Conservation (phyloP, 2,888 invertebrate genomes). For the Neoascia interrupta region DNA sequence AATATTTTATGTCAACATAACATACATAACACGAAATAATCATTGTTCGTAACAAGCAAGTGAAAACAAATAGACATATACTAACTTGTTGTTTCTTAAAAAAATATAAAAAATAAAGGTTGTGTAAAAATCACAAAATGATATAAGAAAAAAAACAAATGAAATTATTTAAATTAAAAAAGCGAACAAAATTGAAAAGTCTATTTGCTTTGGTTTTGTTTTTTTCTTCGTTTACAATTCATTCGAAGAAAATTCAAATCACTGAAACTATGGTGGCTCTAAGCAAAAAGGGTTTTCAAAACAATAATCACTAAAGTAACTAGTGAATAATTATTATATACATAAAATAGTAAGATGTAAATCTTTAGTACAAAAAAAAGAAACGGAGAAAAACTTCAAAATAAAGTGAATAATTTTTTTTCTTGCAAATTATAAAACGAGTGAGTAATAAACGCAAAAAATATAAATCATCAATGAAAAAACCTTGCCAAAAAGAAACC, state of each 20-base stretch:
- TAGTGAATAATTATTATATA: background rate
- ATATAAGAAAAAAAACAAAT: slow-evolving; percentile 26
- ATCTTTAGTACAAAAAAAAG: slow-evolving; percentile 62
- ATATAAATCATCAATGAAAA: slow-evolving; percentile 12
- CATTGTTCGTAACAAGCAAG: no score
- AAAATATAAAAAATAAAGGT: slow-evolving; percentile 42
- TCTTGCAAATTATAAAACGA: slow-evolving; percentile 65
- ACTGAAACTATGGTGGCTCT: background rate
- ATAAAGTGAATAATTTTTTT: slow-evolving; percentile 63
- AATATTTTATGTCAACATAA: slow-evolving; percentile 49
- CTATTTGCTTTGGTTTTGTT: slow-evolving; percentile 25
- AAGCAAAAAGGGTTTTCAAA: slow-evolving; percentile 30
- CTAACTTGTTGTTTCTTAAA: slow-evolving; percentile 45
- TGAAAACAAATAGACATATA: slow-evolving; percentile 13
- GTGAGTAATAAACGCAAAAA: slow-evolving; percentile 42
- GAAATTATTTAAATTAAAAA: slow-evolving; percentile 30
- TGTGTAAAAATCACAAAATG: slow-evolving; percentile 62
- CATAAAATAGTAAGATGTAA: slow-evolving; percentile 52
- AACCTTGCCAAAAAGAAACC: slow-evolving; percentile 53
- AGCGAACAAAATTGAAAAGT: slow-evolving; percentile 36
- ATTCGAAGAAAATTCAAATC: no score
- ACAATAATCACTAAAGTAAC: background rate
- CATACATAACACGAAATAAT: background rate
- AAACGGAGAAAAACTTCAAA: slow-evolving; percentile 24
- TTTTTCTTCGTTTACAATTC: background rate